phyloP scores from a whole-genome alignment of 2,797 vertebrate genomes.

The Centroberyx gerrardi region DNA sequence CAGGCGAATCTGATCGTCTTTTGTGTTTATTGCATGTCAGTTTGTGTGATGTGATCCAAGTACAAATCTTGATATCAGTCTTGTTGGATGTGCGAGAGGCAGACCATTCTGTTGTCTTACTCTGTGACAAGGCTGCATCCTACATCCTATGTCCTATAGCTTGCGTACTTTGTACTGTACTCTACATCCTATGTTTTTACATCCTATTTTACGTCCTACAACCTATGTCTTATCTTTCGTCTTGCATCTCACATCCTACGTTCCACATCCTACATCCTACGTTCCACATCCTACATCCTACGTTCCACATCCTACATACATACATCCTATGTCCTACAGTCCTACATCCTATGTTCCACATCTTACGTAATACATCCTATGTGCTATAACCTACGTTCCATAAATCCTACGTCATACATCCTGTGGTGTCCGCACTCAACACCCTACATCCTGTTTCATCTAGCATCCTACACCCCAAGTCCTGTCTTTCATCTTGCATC shows the following conservation, averaged over 20 bases:
- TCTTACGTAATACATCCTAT: slow-evolving; percentile 3
- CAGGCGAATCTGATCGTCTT: neutral
- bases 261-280: neutral
- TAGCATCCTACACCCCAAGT: neutral
- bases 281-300: neutral
- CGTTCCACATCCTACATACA: neutral
- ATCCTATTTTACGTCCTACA: no score
- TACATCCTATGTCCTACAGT: slow-evolving; percentile 1
- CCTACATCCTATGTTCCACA: neutral
- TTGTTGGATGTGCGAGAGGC: neutral
- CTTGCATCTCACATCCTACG: neutral
- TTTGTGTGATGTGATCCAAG: no score
- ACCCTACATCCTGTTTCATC: neutral
- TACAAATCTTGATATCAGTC: no score
- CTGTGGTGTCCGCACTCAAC: no score
- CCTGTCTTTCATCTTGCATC: no score
- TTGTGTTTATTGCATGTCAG: no score
- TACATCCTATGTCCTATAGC: neutral
- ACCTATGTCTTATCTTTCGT: slow-evolving; percentile 4
- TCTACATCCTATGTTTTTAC: neutral
- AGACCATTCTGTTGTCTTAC: neutral
- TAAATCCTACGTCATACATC: no score
- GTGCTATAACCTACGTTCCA: neutral
- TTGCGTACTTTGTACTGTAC: neutral
- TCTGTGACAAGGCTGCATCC: slow-evolving; percentile 12